phyloP scores from a whole-genome alignment of 2,888 invertebrate species.

The Drosophila neotestacea region DNA sequence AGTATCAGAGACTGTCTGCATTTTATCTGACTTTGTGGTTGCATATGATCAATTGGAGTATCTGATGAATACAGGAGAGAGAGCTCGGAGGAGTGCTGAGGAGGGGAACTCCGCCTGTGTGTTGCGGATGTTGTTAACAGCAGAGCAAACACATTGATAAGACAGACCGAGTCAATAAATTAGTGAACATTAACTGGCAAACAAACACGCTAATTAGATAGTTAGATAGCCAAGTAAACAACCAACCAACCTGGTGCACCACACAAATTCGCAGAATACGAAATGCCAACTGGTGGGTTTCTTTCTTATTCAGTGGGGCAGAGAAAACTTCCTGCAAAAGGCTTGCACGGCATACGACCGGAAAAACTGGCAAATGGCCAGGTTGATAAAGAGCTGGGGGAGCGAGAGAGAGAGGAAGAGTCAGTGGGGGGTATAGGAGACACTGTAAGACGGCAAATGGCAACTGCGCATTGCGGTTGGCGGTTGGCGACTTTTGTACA shows the following conservation, averaged over 20 bases:
- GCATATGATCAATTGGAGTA: neutral
- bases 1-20: neutral
- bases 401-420: neutral
- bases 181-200: constrained; percentile 67
- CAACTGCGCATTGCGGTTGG: constrained; percentile 78
- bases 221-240: constrained; percentile 53
- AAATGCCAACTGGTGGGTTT: neutral
- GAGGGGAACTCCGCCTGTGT: constrained; percentile 10
- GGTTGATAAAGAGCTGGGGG: neutral
- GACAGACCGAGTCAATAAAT: constrained; percentile 50
- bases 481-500: constrained; percentile 70
- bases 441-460: constrained; percentile 39
- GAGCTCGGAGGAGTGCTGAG: neutral
- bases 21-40: neutral
- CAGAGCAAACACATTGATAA: constrained; percentile 68
- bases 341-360: constrained; percentile 56
- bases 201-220: constrained; percentile 71
- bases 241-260: constrained; percentile 11
- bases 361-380: constrained; percentile 77
- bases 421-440: neutral
- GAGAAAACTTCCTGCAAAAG: constrained; percentile 17
- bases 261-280: constrained; percentile 53
- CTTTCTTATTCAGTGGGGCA: neutral
- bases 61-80: neutral
- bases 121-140: constrained; percentile 71